These are phyloP conservation scores for Meles meles DNA, from an alignment of 2,113 vertebrate genomes.

Conservation along the genomic window DNA sequence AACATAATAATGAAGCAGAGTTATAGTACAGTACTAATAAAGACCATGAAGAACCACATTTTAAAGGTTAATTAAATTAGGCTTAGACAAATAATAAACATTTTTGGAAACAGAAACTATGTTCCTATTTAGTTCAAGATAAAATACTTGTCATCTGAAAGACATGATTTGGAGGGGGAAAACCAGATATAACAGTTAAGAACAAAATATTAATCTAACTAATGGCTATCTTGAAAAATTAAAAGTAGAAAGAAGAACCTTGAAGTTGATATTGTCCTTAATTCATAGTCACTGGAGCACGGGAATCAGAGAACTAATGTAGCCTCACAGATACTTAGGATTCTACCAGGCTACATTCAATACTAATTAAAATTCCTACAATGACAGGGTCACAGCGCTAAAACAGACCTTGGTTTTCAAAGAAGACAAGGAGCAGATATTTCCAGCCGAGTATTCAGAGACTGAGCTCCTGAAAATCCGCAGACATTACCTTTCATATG, in stretches of 20 bases:
- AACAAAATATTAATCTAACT: conserved; percentile 72
- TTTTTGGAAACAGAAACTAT: neutral
- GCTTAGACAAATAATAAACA: conserved; percentile 38
- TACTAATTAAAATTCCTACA: conserved; percentile 77
- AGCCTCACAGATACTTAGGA: conserved; percentile 54
- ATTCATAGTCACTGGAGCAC: conserved; percentile 69
- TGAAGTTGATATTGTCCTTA: conserved; percentile 73
- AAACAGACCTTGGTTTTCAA: conserved; percentile 37
- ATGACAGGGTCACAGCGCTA: conserved; percentile 23
- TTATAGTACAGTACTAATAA: conserved; percentile 35
- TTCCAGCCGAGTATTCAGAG: neutral
- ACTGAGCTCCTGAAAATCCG: neutral
- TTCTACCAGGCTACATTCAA: conserved; percentile 60
- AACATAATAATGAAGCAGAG: conserved; percentile 36
- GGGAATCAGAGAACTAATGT: conserved; percentile 65
- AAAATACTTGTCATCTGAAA: neutral
- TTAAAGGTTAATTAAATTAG: conserved; percentile 61
- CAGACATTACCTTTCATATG: neutral
- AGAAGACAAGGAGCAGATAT: neutral
- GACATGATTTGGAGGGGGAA: conserved; percentile 16
- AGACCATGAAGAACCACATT: neutral
- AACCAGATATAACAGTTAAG: conserved; percentile 29
- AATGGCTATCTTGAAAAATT: conserved; percentile 69
- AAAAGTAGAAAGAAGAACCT: conserved; percentile 69
- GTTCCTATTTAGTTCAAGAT: neutral